A percentile compares a stretch with the other conserved stretches of the same genome.
These are phyloP conservation scores for Crossaster papposus DNA, from an alignment of 53 echinoderm and acorn worm species.

Conservation along the genomic window DNA sequence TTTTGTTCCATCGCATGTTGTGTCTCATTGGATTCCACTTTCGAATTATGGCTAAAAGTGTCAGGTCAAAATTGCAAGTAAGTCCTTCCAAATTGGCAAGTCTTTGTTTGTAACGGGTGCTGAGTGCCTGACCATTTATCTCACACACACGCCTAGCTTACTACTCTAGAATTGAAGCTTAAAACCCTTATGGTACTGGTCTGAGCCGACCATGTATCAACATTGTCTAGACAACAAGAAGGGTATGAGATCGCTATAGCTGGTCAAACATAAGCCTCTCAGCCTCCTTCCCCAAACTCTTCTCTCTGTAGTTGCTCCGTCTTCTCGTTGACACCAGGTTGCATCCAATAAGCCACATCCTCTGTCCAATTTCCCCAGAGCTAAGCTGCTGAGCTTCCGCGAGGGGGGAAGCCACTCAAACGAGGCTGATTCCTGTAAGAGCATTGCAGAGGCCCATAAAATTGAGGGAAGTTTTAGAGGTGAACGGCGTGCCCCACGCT, in stretches of 20 bases:
- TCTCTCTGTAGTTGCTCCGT: not conserved
- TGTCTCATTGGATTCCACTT: too few species aligned
- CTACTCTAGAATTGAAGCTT: not conserved
- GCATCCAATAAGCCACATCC: constrained; percentile 26
- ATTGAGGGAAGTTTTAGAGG: not conserved
- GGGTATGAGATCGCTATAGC: not conserved
- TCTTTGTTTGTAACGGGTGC: not conserved
- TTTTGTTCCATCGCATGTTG: too few species aligned
- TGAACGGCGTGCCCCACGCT: not conserved
- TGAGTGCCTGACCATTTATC: not conserved
- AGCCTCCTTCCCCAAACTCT: not conserved
- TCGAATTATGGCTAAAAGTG: too few species aligned
- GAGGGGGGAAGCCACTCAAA: constrained; percentile 35
- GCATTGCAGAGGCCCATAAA: not conserved
- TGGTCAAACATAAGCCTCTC: not conserved
- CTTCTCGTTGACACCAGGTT: constrained; percentile 17
- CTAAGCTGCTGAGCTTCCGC: constrained; percentile 45
- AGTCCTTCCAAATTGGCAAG: not conserved
- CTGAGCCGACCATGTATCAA: not conserved
- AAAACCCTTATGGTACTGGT: not conserved
- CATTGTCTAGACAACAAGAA: constrained; percentile 26
- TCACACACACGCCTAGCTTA: not conserved
- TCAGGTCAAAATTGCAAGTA: not conserved
- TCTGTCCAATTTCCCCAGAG: constrained; percentile 30
- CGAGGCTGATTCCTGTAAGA: constrained; percentile 44